Evolutionary conservation across 1,140 invertebrate species (phyloP), one percentile per base, ranked within the genome.

Genomic region (Sitobion miscanthi): DNA sequence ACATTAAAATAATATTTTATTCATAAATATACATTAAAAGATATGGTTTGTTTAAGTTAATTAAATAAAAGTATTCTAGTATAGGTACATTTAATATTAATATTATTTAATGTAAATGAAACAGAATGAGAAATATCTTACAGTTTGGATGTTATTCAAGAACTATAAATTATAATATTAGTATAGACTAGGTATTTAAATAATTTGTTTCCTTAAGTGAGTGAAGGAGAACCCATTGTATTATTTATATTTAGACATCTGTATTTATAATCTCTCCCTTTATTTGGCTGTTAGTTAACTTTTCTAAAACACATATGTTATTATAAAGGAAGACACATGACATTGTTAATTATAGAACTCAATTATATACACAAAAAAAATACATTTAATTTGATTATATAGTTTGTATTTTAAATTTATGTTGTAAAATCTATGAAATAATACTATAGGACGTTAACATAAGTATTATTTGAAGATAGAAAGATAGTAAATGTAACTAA

Each of bases 181-280:
- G 11, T 45, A 30, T 90, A 45, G 57, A 69, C 89, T 69, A 89
- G 87, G 11, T 30, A 38, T 88, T 54, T n/a, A 69, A 69, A 69
- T 45, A 90, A 69, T 45, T 90, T 90, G 17, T 90, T 90, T 45
- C 30, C 87, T 25, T 38, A 90, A 45, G 38, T 69, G 25, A 69
- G 38, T 69, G 38, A 30, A 62, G 38, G 57, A 45, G 7, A 47
- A n/a, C 38, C 6, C 23, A 90, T 90, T 90, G 89, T 90, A n/a
- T 62, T 90, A 45, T 42, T 90, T 90, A 90, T 90, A 90, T 90
- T 90, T 90, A 90, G 89, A 90, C 30, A 69, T 69, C 35, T 90
- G 11, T 90, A 90, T 90, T 90, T 69, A 45, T 90, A 90, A 69
- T 69, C 38, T 62, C 89, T 69, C 52, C 57, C 54, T 77, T 77